These are phyloP conservation scores for Syrrhaptes paradoxus DNA, from an alignment of 2,113 vertebrate species.

Conservation along the genomic window DNA sequence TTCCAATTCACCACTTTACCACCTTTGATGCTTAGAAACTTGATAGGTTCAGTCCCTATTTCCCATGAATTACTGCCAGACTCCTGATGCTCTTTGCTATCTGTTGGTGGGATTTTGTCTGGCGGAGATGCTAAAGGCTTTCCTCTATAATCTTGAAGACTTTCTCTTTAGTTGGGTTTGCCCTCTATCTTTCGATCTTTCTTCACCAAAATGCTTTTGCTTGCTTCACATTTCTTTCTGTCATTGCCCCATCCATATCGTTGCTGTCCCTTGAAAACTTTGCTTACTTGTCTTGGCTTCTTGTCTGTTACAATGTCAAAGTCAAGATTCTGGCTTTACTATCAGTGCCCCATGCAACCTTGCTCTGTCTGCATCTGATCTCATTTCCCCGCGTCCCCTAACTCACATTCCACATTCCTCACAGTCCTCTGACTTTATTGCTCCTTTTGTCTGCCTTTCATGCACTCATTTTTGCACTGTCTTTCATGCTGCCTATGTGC, in stretches of 20 bases:
- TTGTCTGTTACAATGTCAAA: conserved; percentile 10
- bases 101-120: not conserved
- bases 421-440: conserved; percentile 69
- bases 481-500: conserved; percentile 70
- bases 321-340: conserved; percentile 17
- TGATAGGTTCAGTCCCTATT: not conserved
- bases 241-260: fast-evolving
- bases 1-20: not conserved
- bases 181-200: not conserved
- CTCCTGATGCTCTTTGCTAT: not conserved
- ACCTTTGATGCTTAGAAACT: not conserved
- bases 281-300: not conserved
- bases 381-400: conserved; percentile 29
- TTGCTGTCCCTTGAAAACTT: not conserved
- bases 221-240: not conserved
- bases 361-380: conserved; percentile 15
- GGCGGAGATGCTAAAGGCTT: not conserved
- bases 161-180: not conserved
- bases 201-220: not conserved
- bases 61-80: not conserved
- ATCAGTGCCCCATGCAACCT: not conserved
- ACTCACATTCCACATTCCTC: conserved; percentile 65
- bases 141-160: not conserved
- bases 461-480: conserved; percentile 69
- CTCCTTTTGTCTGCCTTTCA: conserved; percentile 68